Conservation (phyloP, 2,797 vertebrate genomes). For the Muscicapa striata region DNA sequence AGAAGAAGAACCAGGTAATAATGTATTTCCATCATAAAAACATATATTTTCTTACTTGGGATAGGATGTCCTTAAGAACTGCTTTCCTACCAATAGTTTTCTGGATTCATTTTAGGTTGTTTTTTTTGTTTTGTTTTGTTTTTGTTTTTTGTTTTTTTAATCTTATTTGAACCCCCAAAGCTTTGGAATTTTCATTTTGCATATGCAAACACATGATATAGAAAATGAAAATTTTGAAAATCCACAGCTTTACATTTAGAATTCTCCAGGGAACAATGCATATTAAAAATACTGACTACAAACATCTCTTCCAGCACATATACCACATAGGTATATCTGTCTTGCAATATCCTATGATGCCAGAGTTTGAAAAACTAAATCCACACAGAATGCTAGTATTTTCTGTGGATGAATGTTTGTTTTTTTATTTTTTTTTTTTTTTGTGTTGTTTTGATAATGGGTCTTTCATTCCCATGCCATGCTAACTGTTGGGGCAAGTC, state of each 20-base stretch:
- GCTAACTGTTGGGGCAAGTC: neutral
- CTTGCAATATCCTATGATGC: neutral
- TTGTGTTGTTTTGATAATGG: neutral
- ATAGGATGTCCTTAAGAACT: neutral
- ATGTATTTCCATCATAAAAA: neutral
- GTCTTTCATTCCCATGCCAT: neutral
- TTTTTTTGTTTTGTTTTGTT: neutral
- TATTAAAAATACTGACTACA: neutral
- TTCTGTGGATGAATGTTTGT: neutral
- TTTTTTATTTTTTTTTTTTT: neutral
- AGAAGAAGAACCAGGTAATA: neutral
- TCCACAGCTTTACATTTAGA: neutral
- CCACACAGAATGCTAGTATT: neutral
- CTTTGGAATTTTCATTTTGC: neutral
- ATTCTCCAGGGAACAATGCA: neutral
- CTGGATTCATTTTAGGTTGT: neutral
- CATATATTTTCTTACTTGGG: neutral
- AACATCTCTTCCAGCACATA: neutral
- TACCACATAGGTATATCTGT: neutral
- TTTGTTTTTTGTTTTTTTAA: too few species aligned
- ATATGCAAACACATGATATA: accelerated
- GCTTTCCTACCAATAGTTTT: neutral
- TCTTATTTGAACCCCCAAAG: neutral
- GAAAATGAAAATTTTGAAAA: neutral
- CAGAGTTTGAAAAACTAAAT: neutral